Evolutionary conservation across 2,113 vertebrate genomes (phyloP).

Genomic region (Etheostoma spectabile): DNA sequence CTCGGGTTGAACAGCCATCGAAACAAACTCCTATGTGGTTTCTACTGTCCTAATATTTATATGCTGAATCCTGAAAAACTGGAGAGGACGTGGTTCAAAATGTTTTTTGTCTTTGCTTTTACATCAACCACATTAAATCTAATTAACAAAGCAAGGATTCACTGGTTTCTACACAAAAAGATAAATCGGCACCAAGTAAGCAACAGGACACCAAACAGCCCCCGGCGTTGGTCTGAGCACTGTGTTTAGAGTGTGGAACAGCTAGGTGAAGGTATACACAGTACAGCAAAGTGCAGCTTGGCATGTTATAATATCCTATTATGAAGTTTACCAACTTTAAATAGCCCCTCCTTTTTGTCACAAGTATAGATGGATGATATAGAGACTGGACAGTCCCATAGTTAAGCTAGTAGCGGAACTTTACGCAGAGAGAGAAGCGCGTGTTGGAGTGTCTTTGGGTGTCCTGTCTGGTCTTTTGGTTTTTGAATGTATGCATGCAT

Average conservation of each 20-base stretch:
- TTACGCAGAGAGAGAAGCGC: conserved; percentile 10
- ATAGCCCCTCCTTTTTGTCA: not conserved
- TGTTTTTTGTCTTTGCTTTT: not conserved
- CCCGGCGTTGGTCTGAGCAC: not conserved
- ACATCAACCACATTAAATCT: conserved; percentile 14
- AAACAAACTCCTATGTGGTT: not conserved
- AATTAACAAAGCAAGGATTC: not conserved
- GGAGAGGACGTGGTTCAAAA: not conserved
- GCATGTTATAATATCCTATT: not conserved
- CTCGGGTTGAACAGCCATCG: not conserved
- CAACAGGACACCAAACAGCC: not conserved
- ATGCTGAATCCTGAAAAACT: not conserved
- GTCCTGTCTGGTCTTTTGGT: conserved; percentile 42
- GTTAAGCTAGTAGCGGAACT: conserved; percentile 18
- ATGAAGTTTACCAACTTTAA: not conserved
- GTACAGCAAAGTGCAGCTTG: conserved; percentile 45
- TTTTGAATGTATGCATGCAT: conserved; percentile 63
- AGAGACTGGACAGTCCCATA: conserved; percentile 12
- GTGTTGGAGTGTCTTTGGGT: conserved; percentile 63
- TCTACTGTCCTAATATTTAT: not conserved
- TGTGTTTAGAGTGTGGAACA: conserved; percentile 14
- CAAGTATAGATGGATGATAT: conserved; percentile 7
- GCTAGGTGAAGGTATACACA: conserved; percentile 13
- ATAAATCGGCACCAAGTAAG: conserved; percentile 12
- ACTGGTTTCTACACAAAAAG: conserved; percentile 17